These are phyloP conservation scores for Lamprotornis superbus DNA, from an alignment of 2,113 vertebrate genomes.

Conservation along the genomic window DNA sequence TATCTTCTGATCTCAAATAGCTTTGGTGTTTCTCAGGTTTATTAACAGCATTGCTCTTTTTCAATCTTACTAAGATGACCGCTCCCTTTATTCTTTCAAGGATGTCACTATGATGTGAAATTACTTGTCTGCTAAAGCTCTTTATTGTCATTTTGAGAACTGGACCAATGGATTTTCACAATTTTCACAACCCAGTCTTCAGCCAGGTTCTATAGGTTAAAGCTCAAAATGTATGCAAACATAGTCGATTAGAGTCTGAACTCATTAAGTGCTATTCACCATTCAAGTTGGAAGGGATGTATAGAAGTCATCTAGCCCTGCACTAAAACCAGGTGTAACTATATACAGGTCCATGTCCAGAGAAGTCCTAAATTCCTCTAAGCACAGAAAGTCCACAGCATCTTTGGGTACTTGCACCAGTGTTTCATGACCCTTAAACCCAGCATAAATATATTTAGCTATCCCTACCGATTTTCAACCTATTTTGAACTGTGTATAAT, in stretches of 20 bases:
- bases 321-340: not conserved
- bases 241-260: not conserved
- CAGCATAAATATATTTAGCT: not conserved
- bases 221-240: accelerated
- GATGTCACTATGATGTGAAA: not conserved
- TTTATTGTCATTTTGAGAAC: not conserved
- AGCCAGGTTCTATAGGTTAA: not conserved
- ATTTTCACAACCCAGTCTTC: not conserved
- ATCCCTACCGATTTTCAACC: not conserved
- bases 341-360: not conserved
- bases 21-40: not conserved
- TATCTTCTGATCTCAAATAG: not conserved
- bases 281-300: not conserved
- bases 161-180: not conserved
- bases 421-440: not conserved
- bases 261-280: not conserved
- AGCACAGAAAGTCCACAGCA: not conserved
- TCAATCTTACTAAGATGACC: not conserved
- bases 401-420: not conserved
- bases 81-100: not conserved
- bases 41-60: not conserved
- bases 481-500: not conserved
- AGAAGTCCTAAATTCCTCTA: not conserved
- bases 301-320: not conserved
- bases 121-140: not conserved